phyloP scores from a whole-genome alignment of 2,113 vertebrate genomes.

The Oplegnathus fasciatus region DNA sequence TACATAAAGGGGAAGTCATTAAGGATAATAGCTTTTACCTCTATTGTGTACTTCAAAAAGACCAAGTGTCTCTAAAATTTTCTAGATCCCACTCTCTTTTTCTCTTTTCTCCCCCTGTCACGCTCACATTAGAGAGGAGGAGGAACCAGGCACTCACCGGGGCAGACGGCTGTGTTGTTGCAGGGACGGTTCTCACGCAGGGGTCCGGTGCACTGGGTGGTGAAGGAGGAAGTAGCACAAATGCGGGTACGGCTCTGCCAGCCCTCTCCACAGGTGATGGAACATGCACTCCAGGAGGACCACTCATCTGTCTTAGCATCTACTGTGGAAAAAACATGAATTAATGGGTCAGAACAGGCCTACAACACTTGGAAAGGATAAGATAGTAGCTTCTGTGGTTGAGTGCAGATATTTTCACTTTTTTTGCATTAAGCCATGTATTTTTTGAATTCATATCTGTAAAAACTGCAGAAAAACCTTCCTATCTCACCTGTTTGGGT shows the following conservation, averaged over 20 bases:
- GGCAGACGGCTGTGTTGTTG: slow-evolving; percentile 94
- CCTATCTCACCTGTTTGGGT: slow-evolving; percentile 91
- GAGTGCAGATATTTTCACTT: not conserved
- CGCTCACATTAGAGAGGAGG: not conserved
- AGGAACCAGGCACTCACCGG: slow-evolving; percentile 84
- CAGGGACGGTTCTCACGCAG: slow-evolving; percentile 95
- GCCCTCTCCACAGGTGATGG: slow-evolving; percentile 94
- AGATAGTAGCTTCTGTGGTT: not conserved
- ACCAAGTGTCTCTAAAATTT: not conserved
- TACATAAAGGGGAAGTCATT: slow-evolving; percentile 28
- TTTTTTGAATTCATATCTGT: not conserved
- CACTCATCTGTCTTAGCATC: slow-evolving; percentile 93
- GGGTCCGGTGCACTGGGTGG: slow-evolving; percentile 93
- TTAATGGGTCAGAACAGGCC: not conserved
- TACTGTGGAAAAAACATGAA: slow-evolving; percentile 65
- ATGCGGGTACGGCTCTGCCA: slow-evolving; percentile 94
- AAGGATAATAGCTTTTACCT: slow-evolving; percentile 27
- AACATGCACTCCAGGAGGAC: slow-evolving; percentile 96
- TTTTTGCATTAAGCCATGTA: not conserved
- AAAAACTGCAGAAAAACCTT: not conserved
- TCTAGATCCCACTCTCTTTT: slow-evolving; percentile 5
- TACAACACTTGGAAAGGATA: not conserved
- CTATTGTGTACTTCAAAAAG: slow-evolving; percentile 22
- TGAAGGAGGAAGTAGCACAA: slow-evolving; percentile 93
- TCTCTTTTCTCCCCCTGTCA: not conserved